Evolutionary conservation across 2,797 vertebrate species (phyloP).

Genomic region (Scyliorhinus canicula): DNA sequence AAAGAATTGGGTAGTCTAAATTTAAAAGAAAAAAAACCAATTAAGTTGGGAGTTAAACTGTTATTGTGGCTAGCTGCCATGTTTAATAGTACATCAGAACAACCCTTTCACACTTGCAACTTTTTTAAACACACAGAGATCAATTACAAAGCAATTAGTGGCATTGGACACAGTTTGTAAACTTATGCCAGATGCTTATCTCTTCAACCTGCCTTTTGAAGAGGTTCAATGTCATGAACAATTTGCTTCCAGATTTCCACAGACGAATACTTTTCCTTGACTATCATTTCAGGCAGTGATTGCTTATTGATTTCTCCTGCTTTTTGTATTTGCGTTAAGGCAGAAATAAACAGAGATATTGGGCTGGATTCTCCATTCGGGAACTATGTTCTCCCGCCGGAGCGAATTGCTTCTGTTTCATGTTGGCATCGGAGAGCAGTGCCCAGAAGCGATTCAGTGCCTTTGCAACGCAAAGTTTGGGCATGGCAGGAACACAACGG

Average conservation of each 20-base stretch:
- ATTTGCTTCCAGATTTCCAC: background rate
- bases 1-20: no score
- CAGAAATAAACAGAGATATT: background rate
- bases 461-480: no score
- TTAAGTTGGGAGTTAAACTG: background rate
- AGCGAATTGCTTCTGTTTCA: no score
- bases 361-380: no score
- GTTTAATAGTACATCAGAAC: background rate
- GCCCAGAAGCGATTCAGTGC: no score
- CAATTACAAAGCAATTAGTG: background rate
- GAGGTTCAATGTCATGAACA: background rate
- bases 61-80: background rate
- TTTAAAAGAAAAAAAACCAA: no score
- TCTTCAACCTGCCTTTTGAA: background rate
- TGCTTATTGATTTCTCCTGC: constrained; percentile 3
- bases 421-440: no score
- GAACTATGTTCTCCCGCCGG: no score
- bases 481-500: no score
- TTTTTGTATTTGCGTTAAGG: background rate
- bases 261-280: background rate
- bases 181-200: background rate
- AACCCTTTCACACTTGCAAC: background rate
- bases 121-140: no score
- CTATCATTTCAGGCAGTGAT: background rate
- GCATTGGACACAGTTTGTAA: background rate